phyloP scores from a whole-genome alignment of 1,140 invertebrate species.

The Panagrolaimus sp. region DNA sequence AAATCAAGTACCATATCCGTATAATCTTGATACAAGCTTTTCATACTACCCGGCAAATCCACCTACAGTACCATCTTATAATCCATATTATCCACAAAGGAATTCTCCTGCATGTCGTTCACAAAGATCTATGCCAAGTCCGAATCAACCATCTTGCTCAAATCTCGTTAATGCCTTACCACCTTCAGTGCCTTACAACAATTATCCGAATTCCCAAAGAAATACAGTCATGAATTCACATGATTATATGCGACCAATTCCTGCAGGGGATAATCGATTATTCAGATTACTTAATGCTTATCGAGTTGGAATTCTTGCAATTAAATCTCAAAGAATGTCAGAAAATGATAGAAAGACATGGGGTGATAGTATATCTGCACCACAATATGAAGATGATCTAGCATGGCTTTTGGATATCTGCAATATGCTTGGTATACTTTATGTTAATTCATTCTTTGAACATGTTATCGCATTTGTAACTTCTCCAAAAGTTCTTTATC shows the following conservation, averaged over 20 bases:
- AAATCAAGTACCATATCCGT: constrained; percentile 1
- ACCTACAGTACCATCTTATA: not conserved
- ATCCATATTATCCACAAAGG: not conserved
- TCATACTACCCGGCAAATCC: not conserved
- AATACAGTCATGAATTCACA: too few relatives aligned
- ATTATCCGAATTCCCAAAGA: too few relatives aligned
- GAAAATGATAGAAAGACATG: constrained; percentile 1
- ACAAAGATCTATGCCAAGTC: not conserved
- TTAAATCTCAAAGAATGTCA: not conserved
- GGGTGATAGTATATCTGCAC: not conserved
- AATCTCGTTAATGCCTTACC: too few relatives aligned
- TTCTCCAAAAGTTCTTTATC: constrained; percentile 2
- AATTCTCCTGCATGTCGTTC: not conserved
- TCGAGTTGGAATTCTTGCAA: constrained; percentile 6
- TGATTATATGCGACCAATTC: too few relatives aligned
- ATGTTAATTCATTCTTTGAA: not conserved
- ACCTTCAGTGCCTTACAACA: too few relatives aligned
- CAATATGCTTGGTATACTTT: not conserved
- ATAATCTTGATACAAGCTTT: not conserved
- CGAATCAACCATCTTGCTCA: not conserved
- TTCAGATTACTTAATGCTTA: not conserved
- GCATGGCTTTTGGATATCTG: not conserved
- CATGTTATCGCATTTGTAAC: constrained; percentile 1
- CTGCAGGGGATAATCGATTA: too few relatives aligned
- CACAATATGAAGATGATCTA: not conserved